Evolutionary conservation across 2,888 invertebrate species (phyloP), one percentile per base, ranked within the genome.

Genomic region (Acanthosepion pharaonis): DNA sequence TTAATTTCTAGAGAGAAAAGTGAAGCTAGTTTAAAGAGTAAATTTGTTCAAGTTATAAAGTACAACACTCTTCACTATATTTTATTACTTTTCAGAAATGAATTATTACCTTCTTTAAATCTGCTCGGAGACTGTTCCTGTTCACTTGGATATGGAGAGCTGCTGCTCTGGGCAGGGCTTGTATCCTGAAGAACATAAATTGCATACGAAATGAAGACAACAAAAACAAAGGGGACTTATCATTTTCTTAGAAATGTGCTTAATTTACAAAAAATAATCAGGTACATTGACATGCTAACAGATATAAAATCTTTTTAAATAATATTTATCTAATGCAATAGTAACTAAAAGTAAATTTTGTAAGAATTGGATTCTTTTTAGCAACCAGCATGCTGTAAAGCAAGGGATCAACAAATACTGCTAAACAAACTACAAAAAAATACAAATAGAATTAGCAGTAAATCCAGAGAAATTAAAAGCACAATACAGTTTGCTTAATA

Each of bases 71-170:
- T 53, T 53, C 15, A 53, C 51, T 18, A 55, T 15, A 4, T 55
- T 6, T 59, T 20, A 55, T 59, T 59, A 59, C 23, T 59, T 59
- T 59, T 59, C 59, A 20, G 59, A 23, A 59, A 51, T 51, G 51
- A 51, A 51, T 51, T 15, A 51, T 51, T 78, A 78, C 78, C 78
- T 78, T 78, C 78, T 78, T 78, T 78, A n/a, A 78, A 78, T 78
- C 78, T n/a, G 78, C n/a, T 78, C 33, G 78, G 78, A n/a, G 78
- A 78, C n/a, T 78, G 78, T 23, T 78, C 78, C n/a, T 78, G n/a
- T 33, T 78, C 78, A 78, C 78, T 78, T n/a, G 78, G 78, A 78
- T 78, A 78, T 78, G 78, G n/a, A n/a, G 78, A 78, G n/a, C n/a
- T 33, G 78, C n/a, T 78, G n/a, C 78, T 78, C 78, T 78, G 78